phyloP scores from a whole-genome alignment of 2,797 vertebrate genomes.

The Onychomys arenicola region DNA sequence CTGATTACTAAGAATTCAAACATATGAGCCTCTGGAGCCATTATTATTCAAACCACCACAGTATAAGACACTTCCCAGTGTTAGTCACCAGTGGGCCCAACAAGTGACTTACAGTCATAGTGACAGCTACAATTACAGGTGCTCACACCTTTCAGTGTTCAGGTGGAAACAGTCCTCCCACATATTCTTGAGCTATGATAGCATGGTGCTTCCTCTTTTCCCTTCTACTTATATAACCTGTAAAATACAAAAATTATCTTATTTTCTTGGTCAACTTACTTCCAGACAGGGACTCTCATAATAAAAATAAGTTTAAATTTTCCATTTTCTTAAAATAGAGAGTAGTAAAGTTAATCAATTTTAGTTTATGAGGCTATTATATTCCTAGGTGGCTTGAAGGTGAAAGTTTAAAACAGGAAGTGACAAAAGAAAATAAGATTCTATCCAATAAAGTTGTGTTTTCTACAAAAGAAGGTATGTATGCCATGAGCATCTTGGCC shows the following conservation, averaged over 20 bases:
- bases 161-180: not conserved
- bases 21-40: not conserved
- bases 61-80: not conserved
- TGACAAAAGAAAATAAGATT: conserved; percentile 55
- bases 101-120: not conserved
- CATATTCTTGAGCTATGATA: not conserved
- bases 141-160: not conserved
- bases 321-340: conserved; percentile 66
- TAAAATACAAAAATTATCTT: conserved; percentile 3
- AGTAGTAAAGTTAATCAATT: conserved; percentile 74
- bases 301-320: conserved; percentile 61
- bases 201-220: not conserved
- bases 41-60: not conserved
- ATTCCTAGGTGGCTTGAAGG: conserved; percentile 33
- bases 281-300: not conserved
- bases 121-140: not conserved
- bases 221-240: not conserved
- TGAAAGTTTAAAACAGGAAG: conserved; percentile 53
- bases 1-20: not conserved
- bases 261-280: conserved; percentile 14
- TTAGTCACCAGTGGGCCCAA: not conserved
- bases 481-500: not conserved
- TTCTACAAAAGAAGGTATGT: not conserved
- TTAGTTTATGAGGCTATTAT: conserved; percentile 39
- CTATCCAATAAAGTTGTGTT: conserved; percentile 43